These are phyloP conservation scores for Kryptolebias ocellatus DNA, from an alignment of 2,797 vertebrate genomes.

Conservation along the genomic window DNA sequence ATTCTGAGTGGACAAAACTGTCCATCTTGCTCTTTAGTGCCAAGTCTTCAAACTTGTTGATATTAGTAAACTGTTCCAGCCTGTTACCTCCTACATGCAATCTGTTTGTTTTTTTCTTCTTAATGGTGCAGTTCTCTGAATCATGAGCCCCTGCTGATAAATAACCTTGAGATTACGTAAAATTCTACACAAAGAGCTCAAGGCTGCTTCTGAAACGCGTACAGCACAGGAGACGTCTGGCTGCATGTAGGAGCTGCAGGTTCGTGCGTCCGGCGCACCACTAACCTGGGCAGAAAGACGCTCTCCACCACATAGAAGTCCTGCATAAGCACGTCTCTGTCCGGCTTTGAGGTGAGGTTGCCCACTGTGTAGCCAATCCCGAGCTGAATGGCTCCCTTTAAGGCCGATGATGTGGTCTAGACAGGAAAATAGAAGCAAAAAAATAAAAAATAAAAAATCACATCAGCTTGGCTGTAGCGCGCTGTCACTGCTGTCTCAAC, in stretches of 20 bases:
- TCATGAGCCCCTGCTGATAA: constrained; percentile 29
- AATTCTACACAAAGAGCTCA: background rate
- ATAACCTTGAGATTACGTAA: constrained; percentile 34
- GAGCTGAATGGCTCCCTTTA: constrained; percentile 97
- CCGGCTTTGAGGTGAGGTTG: constrained; percentile 96
- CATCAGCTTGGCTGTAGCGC: constrained; percentile 25
- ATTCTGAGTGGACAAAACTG: constrained; percentile 9
- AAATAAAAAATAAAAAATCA: constrained; percentile 33
- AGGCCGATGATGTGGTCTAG: constrained; percentile 94
- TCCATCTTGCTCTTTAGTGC: background rate
- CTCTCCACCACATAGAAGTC: constrained; percentile 99
- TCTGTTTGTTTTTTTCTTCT: constrained; percentile 15
- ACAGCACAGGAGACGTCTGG: too few species aligned
- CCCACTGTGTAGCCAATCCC: constrained; percentile 98
- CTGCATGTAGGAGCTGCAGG: background rate
- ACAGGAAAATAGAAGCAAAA: constrained; percentile 30
- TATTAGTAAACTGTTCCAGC: constrained; percentile 27
- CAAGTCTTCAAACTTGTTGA: too few species aligned
- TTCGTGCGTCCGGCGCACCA: background rate
- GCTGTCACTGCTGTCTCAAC: constrained; percentile 1
- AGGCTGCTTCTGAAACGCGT: constrained; percentile 5
- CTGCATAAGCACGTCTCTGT: constrained; percentile 99
- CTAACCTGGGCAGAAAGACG: constrained; percentile 96
- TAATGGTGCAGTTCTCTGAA: constrained; percentile 32
- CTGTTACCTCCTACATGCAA: constrained; percentile 41